A percentile compares a stretch with the other conserved stretches of the same genome.
Evolutionary conservation across 2,113 vertebrate species (phyloP).

Genomic region (Gymnarchus niloticus): DNA sequence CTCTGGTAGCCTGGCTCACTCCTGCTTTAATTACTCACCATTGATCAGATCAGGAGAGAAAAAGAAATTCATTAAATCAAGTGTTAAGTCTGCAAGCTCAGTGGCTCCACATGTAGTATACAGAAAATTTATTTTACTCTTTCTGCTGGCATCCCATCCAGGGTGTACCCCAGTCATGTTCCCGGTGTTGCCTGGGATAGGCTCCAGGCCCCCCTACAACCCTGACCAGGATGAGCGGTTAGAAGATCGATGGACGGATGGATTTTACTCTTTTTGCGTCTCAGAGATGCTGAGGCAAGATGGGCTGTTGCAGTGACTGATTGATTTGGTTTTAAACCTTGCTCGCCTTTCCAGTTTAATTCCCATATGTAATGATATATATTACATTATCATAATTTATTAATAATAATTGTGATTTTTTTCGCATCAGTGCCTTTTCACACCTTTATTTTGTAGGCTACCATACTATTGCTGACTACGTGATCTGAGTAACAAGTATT

Average conservation of each 20-base stretch:
- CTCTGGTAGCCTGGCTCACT: not conserved
- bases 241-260: too few species aligned
- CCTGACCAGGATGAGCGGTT: too few species aligned
- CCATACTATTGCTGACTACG: too few species aligned
- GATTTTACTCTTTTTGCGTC: too few species aligned
- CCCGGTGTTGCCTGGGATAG: too few species aligned
- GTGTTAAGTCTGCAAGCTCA: not conserved
- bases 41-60: slow-evolving; percentile 47
- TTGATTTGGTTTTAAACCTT: slow-evolving; percentile 34
- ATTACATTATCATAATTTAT: not conserved
- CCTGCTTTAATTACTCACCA: slow-evolving; percentile 58
- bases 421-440: not conserved
- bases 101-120: slow-evolving; percentile 49
- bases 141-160: slow-evolving; percentile 2
- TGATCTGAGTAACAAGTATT: too few species aligned
- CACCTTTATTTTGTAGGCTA: not conserved
- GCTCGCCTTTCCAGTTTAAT: slow-evolving; percentile 24
- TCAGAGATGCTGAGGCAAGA: slow-evolving; percentile 39
- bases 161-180: too few species aligned
- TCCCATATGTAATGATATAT: not conserved
- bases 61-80: slow-evolving; percentile 23
- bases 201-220: too few species aligned
- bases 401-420: not conserved
- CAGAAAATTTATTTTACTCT: slow-evolving; percentile 42
- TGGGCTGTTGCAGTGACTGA: slow-evolving; percentile 40